phyloP scores from a whole-genome alignment of 2,888 invertebrate species.

The Brenthis ino region DNA sequence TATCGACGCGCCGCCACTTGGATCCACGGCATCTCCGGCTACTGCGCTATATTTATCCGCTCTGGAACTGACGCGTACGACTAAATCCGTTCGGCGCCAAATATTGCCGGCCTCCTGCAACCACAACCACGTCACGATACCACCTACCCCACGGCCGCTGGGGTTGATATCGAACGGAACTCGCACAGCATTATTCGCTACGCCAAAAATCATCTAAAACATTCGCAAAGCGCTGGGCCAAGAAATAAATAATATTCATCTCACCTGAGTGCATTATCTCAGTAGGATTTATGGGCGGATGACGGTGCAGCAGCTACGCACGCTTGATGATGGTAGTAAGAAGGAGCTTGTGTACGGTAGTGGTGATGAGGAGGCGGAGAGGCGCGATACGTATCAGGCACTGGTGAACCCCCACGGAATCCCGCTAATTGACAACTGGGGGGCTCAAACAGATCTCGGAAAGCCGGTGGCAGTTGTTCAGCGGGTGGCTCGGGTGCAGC shows the following conservation, averaged over 20 bases:
- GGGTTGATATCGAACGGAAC: conserved; percentile 55
- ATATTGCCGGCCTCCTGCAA: conserved; percentile 77
- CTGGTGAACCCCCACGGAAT: conserved; percentile 74
- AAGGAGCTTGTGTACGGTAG: conserved; percentile 73
- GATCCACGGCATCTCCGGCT: conserved; percentile 74
- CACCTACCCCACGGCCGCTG: conserved; percentile 55
- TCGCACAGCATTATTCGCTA: conserved; percentile 63
- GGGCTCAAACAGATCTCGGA: conserved; percentile 78
- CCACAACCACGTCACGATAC: conserved; percentile 77
- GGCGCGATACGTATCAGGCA: conserved; percentile 68
- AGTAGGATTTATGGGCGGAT: conserved; percentile 78
- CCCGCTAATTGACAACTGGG: conserved; percentile 78
- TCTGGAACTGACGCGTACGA: conserved; percentile 75
- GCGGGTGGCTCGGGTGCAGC: conserved; percentile 79
- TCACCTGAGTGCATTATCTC: conserved; percentile 71
- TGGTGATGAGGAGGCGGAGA: conserved; percentile 76
- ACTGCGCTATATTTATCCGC: conserved; percentile 78
- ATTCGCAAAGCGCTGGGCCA: conserved; percentile 62
- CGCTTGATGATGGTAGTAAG: conserved; percentile 83
- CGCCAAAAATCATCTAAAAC: conserved; percentile 46
- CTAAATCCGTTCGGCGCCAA: conserved; percentile 79
- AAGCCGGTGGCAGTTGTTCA: conserved; percentile 71
- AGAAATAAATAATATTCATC: conserved; percentile 40
- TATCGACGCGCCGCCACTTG: conserved; percentile 79
- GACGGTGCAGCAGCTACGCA: conserved; percentile 80